Evolutionary conservation across 2,797 vertebrate genomes (phyloP).

Genomic region (Pyrrhura leucotis): DNA sequence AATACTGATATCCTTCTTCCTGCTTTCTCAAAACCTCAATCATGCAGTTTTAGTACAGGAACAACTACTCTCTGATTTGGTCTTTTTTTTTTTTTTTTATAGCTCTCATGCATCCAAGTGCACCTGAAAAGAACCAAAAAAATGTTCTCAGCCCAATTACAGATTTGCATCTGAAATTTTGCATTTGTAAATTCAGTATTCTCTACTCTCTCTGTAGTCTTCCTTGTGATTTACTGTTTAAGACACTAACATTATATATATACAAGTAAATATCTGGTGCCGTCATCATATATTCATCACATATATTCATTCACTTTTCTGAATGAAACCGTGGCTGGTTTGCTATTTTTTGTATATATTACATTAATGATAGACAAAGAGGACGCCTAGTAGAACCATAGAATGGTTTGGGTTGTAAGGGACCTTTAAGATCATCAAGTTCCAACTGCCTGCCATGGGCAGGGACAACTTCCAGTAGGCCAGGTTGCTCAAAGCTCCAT

Average conservation of each 20-base stretch:
- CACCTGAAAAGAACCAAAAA: not conserved
- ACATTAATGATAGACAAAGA: not conserved
- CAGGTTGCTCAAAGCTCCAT: not conserved
- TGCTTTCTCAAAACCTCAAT: not conserved
- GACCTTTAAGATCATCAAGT: not conserved
- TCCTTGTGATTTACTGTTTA: not conserved
- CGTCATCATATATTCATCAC: not conserved
- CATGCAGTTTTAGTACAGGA: not conserved
- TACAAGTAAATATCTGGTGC: not conserved
- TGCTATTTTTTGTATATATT: not conserved
- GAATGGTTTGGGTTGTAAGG: not conserved
- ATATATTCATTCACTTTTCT: not conserved
- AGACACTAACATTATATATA: not conserved
- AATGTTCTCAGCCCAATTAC: not conserved
- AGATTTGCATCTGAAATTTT: not conserved
- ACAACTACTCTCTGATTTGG: not conserved
- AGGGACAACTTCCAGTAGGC: not conserved
- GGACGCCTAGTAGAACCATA: not conserved
- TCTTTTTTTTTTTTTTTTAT: not conserved
- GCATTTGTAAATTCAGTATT: not conserved
- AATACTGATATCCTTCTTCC: not conserved
- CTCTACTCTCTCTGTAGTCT: not conserved
- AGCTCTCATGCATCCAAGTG: not conserved
- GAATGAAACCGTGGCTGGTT: not conserved
- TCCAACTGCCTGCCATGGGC: not conserved